phyloP scores from a whole-genome alignment of 2,113 vertebrate genomes.

The Neolamprologus sp. region DNA sequence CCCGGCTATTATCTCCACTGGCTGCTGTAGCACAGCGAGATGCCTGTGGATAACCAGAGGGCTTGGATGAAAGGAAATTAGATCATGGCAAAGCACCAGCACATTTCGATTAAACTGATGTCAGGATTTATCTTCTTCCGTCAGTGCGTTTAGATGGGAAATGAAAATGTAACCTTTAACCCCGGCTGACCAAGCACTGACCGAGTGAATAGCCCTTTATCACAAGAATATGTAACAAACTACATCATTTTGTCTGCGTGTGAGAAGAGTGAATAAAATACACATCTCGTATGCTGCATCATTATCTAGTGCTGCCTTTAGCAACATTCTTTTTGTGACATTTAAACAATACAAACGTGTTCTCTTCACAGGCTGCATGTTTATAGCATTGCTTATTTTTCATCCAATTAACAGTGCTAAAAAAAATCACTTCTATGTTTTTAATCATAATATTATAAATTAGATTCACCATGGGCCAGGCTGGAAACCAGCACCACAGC shows the following conservation, averaged over 20 bases:
- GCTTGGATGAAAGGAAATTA: constrained; percentile 33
- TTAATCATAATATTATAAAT: not conserved
- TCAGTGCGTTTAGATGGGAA: not conserved
- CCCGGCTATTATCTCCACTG: constrained; percentile 25
- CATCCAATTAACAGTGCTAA: not conserved
- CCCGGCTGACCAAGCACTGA: not conserved
- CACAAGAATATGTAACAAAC: not conserved
- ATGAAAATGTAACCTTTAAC: constrained; percentile 3
- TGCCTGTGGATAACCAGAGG: constrained; percentile 16
- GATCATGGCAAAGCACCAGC: constrained; percentile 36
- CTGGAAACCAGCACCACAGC: not conserved
- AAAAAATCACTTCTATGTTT: not conserved
- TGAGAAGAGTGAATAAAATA: not conserved
- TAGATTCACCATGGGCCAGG: rapidly evolving
- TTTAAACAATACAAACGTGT: not conserved
- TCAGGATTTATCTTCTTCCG: constrained; percentile 34
- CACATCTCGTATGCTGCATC: not conserved
- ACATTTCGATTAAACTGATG: constrained; percentile 47
- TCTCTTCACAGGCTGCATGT: not conserved
- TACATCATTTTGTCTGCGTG: not conserved
- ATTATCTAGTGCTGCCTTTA: not conserved
- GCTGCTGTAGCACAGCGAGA: not conserved
- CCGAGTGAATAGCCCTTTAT: not conserved
- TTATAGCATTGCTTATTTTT: not conserved
- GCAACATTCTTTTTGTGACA: not conserved